phyloP scores from a whole-genome alignment of 1,140 invertebrate genomes.

The Bicyclus anynana region DNA sequence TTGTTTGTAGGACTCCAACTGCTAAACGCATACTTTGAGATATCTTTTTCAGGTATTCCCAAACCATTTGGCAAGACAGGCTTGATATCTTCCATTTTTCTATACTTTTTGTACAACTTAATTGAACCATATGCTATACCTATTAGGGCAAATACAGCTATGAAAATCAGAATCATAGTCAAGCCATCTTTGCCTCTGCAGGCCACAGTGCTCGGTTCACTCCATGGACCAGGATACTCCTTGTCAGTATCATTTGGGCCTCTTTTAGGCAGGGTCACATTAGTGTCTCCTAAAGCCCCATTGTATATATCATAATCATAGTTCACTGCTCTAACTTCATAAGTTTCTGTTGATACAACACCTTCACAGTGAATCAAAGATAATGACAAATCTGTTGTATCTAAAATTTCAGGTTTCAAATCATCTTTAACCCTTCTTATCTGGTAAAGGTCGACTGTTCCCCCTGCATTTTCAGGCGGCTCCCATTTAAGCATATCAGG shows the following conservation, averaged over 20 bases:
- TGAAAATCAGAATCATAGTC: constrained; percentile 52
- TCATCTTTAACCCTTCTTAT: constrained; percentile 66
- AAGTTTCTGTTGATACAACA: constrained; percentile 46
- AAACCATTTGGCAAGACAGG: constrained; percentile 64
- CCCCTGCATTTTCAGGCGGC: constrained; percentile 79
- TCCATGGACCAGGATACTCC: constrained; percentile 70
- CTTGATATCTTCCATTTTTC: constrained; percentile 73
- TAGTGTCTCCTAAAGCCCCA: constrained; percentile 45
- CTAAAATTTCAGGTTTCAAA: constrained; percentile 45
- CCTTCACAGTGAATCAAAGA: constrained; percentile 50
- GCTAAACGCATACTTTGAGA: constrained; percentile 56
- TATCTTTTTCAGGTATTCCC: constrained; percentile 63
- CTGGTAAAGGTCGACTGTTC: constrained; percentile 80
- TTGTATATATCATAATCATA: constrained; percentile 60
- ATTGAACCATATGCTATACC: constrained; percentile 50
- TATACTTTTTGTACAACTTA: constrained; percentile 61
- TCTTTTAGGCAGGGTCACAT: constrained; percentile 39
- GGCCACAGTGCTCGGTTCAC: constrained; percentile 49
- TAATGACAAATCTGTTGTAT: constrained; percentile 51
- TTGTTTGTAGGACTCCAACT: constrained; percentile 62
- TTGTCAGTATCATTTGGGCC: constrained; percentile 22
- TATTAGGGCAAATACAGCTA: constrained; percentile 48
- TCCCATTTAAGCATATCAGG: constrained; percentile 61
- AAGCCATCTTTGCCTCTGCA: constrained; percentile 49
- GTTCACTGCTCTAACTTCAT: constrained; percentile 66